A percentile compares a stretch with the other conserved stretches of the same genome.
These are phyloP conservation scores for Brachionus paranguensis DNA, from an alignment of 1,140 invertebrate species.

Conservation along the genomic window DNA sequence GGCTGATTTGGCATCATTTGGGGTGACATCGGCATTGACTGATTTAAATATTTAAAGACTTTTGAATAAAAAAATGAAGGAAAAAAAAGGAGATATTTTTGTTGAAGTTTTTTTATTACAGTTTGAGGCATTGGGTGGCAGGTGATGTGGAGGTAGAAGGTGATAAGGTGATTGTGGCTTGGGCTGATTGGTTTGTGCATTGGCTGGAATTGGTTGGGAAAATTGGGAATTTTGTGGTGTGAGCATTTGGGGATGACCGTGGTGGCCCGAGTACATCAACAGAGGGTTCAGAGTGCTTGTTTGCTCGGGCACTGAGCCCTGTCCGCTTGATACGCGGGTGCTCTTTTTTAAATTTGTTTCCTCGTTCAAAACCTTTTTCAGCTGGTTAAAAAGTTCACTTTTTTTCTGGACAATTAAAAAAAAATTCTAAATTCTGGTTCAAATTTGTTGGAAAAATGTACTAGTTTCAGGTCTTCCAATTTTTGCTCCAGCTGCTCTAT, in stretches of 20 bases:
- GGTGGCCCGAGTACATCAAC: constrained; percentile 9
- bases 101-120: background rate
- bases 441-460: background rate
- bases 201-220: background rate
- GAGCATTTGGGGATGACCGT: background rate
- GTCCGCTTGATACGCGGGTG: background rate
- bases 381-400: constrained; percentile 21
- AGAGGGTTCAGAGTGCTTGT: background rate
- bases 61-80: background rate
- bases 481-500: background rate
- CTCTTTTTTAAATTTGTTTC: constrained; percentile 33
- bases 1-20: background rate
- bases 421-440: background rate
- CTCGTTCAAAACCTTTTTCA: constrained; percentile 38
- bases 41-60: background rate
- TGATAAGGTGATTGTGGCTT: background rate
- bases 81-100: background rate
- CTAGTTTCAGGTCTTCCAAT: constrained; percentile 8
- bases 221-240: constrained; percentile 6
- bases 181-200: background rate
- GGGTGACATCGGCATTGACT: background rate
- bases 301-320: background rate
- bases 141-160: background rate
- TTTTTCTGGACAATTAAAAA: background rate
- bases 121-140: background rate